Evolutionary conservation across 2,113 vertebrate genomes (phyloP), one percentile per base, ranked within the genome.

Genomic region (Cynocephalus volans): DNA sequence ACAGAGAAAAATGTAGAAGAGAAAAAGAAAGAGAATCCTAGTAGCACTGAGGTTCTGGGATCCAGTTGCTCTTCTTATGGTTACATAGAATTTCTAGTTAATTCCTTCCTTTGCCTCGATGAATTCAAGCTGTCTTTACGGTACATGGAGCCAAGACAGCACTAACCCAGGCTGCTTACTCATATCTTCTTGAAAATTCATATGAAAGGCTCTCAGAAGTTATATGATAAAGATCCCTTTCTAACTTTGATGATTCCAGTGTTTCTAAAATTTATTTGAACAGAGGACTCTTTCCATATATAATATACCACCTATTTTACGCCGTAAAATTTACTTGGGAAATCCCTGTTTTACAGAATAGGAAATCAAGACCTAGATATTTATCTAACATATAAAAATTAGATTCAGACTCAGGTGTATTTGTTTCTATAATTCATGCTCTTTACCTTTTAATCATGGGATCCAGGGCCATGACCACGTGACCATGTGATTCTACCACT

Each of bases 211-310:
- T 89, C 58, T 62, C 52, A 62, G 48, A 89, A 76, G 28, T 50
- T 86, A 62, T 18, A 21, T 28, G n/a, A 76, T 82, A 72, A 90
- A 26, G 8, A 85, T 62, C 28, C 41, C 23, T 75, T 86, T 80
- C 56, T n/a, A 52, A 50, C 26, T 81, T 80, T 31, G 13, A 69
- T 67, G n/a, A 65, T n/a, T 77, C 64, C 17, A 90, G 48, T 70
- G 26, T 79, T 93, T 79, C 85, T 56, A 62, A 93, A 56, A 54
- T 70, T 24, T 28, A 33, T 77, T 64, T 93, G 56, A 89, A 69
- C 8, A 60, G 50, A 86, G 45, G 70, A 60, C 17, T 12, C 45
- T 70, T 69, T 50, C 15, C 28, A 45, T 70, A 45, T 54, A 84
- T 83, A 50, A 79, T 26, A 69, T 12, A 60, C 21, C 50, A 83